These are phyloP conservation scores for Indicator indicator DNA, from an alignment of 2,113 vertebrate species.

Conservation along the genomic window DNA sequence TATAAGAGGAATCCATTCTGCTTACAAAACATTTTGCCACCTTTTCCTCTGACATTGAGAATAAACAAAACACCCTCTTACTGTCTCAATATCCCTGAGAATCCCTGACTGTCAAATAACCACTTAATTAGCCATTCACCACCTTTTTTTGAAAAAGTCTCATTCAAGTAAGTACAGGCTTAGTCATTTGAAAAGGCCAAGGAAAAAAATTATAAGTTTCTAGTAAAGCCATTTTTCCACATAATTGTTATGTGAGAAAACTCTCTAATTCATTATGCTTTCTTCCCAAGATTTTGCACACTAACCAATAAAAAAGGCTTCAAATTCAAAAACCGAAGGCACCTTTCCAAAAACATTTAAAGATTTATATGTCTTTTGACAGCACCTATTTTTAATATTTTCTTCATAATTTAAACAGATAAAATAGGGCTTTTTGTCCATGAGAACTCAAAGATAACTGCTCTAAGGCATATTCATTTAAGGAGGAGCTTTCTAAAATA, in stretches of 20 bases:
- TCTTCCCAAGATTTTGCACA: background rate
- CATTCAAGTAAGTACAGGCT: background rate
- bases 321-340: background rate
- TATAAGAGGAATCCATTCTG: rapidly evolving
- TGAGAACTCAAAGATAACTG: background rate
- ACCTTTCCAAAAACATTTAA: background rate
- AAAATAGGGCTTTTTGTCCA: background rate
- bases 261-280: background rate
- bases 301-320: rapidly evolving
- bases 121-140: background rate
- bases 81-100: rapidly evolving
- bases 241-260: background rate
- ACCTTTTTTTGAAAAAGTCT: background rate
- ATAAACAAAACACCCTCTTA: background rate
- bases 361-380: background rate
- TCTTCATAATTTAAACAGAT: background rate
- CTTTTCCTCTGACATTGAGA: background rate
- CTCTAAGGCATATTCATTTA: background rate
- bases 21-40: background rate
- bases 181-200: background rate
- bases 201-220: background rate
- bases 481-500: slow-evolving; percentile 29
- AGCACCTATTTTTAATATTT: background rate
- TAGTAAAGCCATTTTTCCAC: background rate
- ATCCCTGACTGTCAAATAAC: background rate